A percentile compares a stretch with the other conserved stretches of the same genome.
These are phyloP conservation scores for Caenorhabditis angaria DNA, from an alignment of 2,888 invertebrate species.

Conservation along the genomic window DNA sequence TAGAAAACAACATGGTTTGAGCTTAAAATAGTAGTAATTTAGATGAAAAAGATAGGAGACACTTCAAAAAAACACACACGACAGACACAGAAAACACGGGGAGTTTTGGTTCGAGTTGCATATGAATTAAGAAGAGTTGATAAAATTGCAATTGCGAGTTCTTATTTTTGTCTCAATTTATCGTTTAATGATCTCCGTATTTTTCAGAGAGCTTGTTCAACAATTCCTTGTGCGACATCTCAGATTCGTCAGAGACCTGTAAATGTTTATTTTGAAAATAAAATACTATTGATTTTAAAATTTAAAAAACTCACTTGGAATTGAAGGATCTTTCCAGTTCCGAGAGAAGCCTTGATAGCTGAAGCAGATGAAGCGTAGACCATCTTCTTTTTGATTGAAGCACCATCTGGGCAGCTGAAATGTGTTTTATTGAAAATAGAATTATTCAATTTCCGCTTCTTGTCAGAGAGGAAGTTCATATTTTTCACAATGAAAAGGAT, in stretches of 20 bases:
- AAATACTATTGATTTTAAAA: background rate
- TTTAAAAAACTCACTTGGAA: constrained; percentile 62
- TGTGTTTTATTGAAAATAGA: background rate
- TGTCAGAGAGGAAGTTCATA: background rate
- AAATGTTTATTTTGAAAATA: constrained; percentile 15
- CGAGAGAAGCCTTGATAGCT: constrained; percentile 94
- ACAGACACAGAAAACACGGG: constrained; percentile 9
- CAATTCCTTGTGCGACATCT: constrained; percentile 71
- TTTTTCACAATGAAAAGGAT: background rate
- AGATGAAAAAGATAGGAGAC: background rate
- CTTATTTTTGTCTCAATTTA: background rate
- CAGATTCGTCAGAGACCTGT: constrained; percentile 71
- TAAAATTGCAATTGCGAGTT: background rate
- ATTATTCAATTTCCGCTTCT: background rate
- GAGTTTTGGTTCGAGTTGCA: constrained; percentile 5
- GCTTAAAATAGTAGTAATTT: background rate
- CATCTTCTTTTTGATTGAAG: constrained; percentile 87
- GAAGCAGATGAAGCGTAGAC: constrained; percentile 92
- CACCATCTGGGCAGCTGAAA: constrained; percentile 88
- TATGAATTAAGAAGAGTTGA: constrained; percentile 7
- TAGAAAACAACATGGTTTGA: background rate
- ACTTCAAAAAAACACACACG: constrained; percentile 1
- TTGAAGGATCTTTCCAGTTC: constrained; percentile 71
- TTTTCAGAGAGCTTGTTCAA: constrained; percentile 69
- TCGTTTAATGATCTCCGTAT: constrained; percentile 68